Base-by-base conservation (phyloP, 2,113 vertebrate genomes). In the Elgaria multicarinata region DNA sequence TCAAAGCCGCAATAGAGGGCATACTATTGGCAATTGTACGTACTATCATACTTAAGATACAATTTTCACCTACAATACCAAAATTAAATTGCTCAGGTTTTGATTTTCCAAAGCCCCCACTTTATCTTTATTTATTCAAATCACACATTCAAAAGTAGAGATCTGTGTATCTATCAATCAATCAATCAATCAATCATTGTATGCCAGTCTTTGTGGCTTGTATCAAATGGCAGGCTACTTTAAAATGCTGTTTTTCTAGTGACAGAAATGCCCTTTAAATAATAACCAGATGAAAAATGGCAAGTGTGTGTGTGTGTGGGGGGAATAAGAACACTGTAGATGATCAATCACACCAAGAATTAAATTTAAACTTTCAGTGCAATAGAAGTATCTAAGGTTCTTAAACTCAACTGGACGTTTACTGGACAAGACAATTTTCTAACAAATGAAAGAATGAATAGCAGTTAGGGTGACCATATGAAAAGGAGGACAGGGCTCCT, bases 181-280 rank as follows among this genome's bases (percentile, higher is more conserved):
- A n/a, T n/a, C n/a, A n/a, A n/a, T 82, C 91, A 86, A 42, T 36
- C 7, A 66, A 0, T 66, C 62, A 58, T 83, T 64, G 46, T 50
- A 66, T 67, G 62, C 44, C n/a, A 31, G 28, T 88, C 24, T 80
- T 36, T 58, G n/a, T 80, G 18, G 22, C 36, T 55, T 80, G 3
- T 53, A 90, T 80, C 53, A 87, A 89, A 86, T 75, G 24, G 36
- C 64, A 69, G 16, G 50, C 86, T 33, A 90, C 87, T 72, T 77
- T 92, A 69, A 81, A 90, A 87, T 93, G 20, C 55, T 3, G 62
- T 82, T 93, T 90, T 89, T 6, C n/a, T 87, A 16, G 31, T 86
- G 39, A 69, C 0, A 0, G 66, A 71, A 44, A 84, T 90, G 87
- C 71, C 84, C 75, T 39, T 66, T 83, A 93, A 69, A 69, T n/a